Evolutionary conservation across 1,140 invertebrate species (phyloP), one percentile per base, ranked within the genome.

Genomic region (Hermetia illucens): DNA sequence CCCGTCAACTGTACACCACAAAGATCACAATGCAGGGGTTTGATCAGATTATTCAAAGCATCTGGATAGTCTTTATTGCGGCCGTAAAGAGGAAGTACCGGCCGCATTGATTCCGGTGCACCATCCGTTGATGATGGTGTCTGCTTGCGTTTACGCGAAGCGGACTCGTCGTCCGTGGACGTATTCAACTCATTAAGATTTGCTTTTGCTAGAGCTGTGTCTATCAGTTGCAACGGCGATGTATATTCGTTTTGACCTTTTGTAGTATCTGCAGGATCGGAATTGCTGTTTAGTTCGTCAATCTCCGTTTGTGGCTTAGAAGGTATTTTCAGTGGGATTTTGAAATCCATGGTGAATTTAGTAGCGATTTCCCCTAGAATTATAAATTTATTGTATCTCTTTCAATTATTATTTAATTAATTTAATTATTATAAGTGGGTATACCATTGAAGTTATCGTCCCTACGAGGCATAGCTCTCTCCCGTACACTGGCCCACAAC

Each of bases 1-100:
- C 61, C 62, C 21, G 55, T 62, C 42, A 66, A 47, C 34, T 61
- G 49, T 1, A 45, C 37, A 21, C 48, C 44, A 45, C 64, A 67
- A n/a, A 67, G 39, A 34, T 63, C 53, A 42, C 64, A 67, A 33
- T 44, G 53, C 16, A 64, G 40, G 2, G 63, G 63, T 35, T 57
- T 50, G 17, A 67, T 63, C 15, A 63, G 33, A 6, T 41, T 25
- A 25, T 55, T 63, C 5, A 67, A 43, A 32, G 64, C 64, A 31
- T 62, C 56, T 3, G 64, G 64, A 40, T 57, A 57, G 15, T 46
- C 47, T 24, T 39, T 34, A 33, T 57, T 45, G 17, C 54, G 45
- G 5, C 54, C 54, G 13, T 27, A n/a, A n/a, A n/a, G n/a, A n/a
- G n/a, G n/a, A n/a, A n/a, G n/a, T n/a, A n/a, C n/a, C n/a, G n/a